Base-by-base conservation (phyloP, 2,888 invertebrate genomes). In the Fabriciana adippe region DNA sequence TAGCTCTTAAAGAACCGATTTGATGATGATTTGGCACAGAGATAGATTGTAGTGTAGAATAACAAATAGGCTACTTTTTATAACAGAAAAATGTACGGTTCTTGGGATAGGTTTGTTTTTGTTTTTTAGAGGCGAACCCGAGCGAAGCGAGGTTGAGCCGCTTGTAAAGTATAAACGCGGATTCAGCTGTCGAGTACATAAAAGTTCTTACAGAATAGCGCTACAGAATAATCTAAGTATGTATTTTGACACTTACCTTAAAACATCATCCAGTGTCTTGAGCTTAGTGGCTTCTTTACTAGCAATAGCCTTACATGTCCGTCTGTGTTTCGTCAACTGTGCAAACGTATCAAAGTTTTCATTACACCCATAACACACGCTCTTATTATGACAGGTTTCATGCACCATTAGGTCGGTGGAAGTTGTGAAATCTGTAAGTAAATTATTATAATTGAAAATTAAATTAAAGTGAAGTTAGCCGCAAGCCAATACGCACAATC, bases 391-490 rank as follows among this genome's bases (percentile, higher is more conserved):
- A 61, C 88, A 86, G 2, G 89, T 87, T 75, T 90, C 88, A 69
- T 92, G 92, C 1, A 90, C 89, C 84, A 87, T 87, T 31, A 92
- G 76, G 63, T 92, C 91, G 0, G 90, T 90, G 1, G 85, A 79
- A 0, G 92, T 91, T n/a, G 73, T 62, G 72, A 90, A 92, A 67
- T 72, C 92, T 92, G 78, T 1, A 72, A 70, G 35, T 8, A 26
- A 57, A 15, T 13, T n/a, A 41, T 18, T 2, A 59, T 16, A 50
- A 53, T 4, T 26, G 11, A 35, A 18, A n/a, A 50, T 14, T 14
- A 5, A 48, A 15, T 18, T 2, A n/a, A 50, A 50, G n/a, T 50
- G 6, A 50, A 50, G 15, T n/a, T 50, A n/a, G 16, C 50, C n/a
- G 16, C 50, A 50, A 11, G 54, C 21, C 13, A 54, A 16, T 16